Conservation (phyloP, 2,113 vertebrate genomes). For the Chionomys nivalis region DNA sequence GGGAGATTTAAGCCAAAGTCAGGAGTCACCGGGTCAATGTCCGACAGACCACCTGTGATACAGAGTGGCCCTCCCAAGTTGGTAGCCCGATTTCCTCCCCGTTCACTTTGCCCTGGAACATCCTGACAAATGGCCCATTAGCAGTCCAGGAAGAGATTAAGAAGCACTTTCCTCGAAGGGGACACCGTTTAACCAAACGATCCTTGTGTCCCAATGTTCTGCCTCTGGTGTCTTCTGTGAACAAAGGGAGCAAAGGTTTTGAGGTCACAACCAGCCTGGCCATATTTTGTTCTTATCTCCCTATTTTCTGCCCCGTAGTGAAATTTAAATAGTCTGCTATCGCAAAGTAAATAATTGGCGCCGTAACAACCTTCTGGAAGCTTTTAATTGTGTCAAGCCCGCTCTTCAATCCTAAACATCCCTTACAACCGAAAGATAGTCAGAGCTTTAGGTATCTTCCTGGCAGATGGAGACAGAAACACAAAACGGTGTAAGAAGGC, state of each 20-base stretch:
- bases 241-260: constrained; percentile 67
- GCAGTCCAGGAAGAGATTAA: constrained; percentile 69
- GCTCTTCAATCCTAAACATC: constrained; percentile 76
- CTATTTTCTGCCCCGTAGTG: constrained; percentile 72
- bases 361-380: constrained; percentile 77
- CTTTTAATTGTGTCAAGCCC: constrained; percentile 77
- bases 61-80: neutral
- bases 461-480: constrained; percentile 62
- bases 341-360: constrained; percentile 74
- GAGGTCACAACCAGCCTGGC: constrained; percentile 73
- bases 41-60: neutral
- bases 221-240: constrained; percentile 63
- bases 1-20: neutral
- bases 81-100: neutral
- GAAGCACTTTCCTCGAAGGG: constrained; percentile 66
- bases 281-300: constrained; percentile 78
- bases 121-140: constrained; percentile 67
- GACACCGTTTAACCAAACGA: constrained; percentile 62
- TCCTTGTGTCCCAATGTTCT: constrained; percentile 57
- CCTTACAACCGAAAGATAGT: constrained; percentile 61
- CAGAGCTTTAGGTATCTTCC: constrained; percentile 67
- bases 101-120: constrained; percentile 49
- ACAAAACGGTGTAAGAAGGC: constrained; percentile 56
- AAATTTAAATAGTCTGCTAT: constrained; percentile 80
- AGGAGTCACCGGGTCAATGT: neutral